Evolutionary conservation across 2,888 invertebrate genomes (phyloP).

Genomic region (Apamea crenata): DNA sequence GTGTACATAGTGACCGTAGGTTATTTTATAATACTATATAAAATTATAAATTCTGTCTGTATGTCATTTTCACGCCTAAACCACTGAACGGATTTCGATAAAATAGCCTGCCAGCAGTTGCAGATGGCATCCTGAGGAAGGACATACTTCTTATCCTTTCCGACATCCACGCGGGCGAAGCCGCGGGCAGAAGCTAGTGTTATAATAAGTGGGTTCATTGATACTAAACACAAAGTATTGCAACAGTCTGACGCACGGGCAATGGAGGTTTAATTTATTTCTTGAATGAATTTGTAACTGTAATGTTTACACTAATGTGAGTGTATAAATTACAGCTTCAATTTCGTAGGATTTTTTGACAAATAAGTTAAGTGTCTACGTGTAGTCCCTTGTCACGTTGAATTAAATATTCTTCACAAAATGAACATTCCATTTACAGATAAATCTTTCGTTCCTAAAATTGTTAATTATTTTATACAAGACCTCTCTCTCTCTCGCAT

Average conservation of each 20-base stretch:
- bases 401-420: constrained; percentile 1
- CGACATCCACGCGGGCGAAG: too few species aligned
- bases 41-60: too few species aligned
- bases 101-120: too few species aligned
- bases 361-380: constrained; percentile 2
- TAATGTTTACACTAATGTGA: background rate
- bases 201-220: background rate
- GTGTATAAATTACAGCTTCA: background rate
- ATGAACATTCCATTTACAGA: constrained; percentile 11
- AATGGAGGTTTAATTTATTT: background rate
- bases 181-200: too few species aligned
- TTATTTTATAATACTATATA: too few species aligned
- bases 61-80: too few species aligned
- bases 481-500: background rate
- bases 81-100: too few species aligned
- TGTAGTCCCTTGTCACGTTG: background rate
- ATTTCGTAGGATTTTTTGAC: background rate
- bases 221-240: background rate
- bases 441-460: background rate
- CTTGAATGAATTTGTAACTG: background rate
- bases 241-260: background rate
- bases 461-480: background rate
- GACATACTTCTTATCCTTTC: too few species aligned
- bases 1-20: too few species aligned
- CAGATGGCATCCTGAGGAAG: too few species aligned